Conservation (phyloP, 2,888 invertebrate genomes). For the Caenorhabditis becei region DNA sequence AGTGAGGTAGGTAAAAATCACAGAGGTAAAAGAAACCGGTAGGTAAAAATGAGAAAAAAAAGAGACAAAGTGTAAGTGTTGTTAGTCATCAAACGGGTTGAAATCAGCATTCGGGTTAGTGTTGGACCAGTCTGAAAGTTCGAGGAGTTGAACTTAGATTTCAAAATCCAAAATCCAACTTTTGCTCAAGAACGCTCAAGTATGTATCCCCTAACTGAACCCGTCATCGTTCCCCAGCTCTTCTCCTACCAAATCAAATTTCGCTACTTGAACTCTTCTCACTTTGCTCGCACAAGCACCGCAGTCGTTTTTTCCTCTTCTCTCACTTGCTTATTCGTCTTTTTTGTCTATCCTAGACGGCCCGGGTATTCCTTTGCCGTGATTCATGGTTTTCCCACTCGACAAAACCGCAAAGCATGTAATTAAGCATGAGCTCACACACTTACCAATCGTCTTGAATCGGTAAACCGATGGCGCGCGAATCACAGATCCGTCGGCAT, state of each 20-base stretch:
- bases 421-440: slow-evolving; percentile 20
- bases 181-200: slow-evolving; percentile 23
- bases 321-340: neutral
- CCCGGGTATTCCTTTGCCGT: slow-evolving; percentile 3
- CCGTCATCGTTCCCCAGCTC: slow-evolving; percentile 16
- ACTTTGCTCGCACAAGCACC: neutral
- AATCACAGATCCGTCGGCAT: slow-evolving; percentile 74
- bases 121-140: slow-evolving; percentile 59
- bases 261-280: slow-evolving; percentile 43
- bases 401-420: slow-evolving; percentile 16
- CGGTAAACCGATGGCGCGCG: slow-evolving; percentile 77
- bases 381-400: slow-evolving; percentile 29
- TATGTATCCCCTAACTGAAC: slow-evolving; percentile 9
- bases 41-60: slow-evolving; percentile 9
- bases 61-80: neutral
- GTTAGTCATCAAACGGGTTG: slow-evolving; percentile 59
- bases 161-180: too few relatives aligned
- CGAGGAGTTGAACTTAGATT: neutral
- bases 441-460: slow-evolving; percentile 78
- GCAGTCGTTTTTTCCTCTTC: neutral
- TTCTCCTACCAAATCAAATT: slow-evolving; percentile 38
- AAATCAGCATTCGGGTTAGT: slow-evolving; percentile 54
- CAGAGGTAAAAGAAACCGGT: neutral
- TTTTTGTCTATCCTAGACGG: neutral
- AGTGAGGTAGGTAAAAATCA: slow-evolving; percentile 24